Evolutionary conservation across 2,113 vertebrate genomes (phyloP), one percentile per base, ranked within the genome.

Genomic region (Psettodes erumei): DNA sequence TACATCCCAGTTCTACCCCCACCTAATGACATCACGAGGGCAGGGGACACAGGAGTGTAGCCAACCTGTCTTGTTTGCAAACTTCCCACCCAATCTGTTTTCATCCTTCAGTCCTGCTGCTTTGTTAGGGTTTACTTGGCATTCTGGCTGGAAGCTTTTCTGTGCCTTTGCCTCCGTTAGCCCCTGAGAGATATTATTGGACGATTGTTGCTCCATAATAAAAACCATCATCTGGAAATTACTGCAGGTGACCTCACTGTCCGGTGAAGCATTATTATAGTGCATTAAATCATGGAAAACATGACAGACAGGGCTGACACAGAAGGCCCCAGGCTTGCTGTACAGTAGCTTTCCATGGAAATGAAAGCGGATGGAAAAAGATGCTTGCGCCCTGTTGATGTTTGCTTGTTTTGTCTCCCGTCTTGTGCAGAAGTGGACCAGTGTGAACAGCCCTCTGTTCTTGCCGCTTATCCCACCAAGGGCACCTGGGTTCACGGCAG

Each of bases 361-460:
- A 65, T 51, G 1, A 45, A 55, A 40, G 19, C 40, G 18, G 30
- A 55, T 53, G 5, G 33, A 56, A 37, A 47, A 38, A 19, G 3
- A 50, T 12, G 4, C 45, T 71, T 50, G 18, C 0, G 1, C 9
- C 59, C 21, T 53, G 1, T 4, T 8, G 45, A 3, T 30, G 25
- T 65, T 40, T 71, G 38, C 21, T 8, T 84, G 63, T 78, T 82
- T 53, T 78, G 54, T 79, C 18, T 77, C 35, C 50, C 74, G 19
- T 68, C 51, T 50, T 53, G 8, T 48, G 74, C 76, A 99, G 98
- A 98, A 98, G 81, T 97, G 98, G 97, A 93, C 94, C 87, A 98
- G 98, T 3, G 98, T 99, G 73, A 98, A 95, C 93, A 99, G 96
- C 83, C 98, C 97, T 0, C 95, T 99, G 48, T 99, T 99, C 92